These are phyloP conservation scores for Eulithis testata DNA, from an alignment of 2,888 invertebrate genomes.

Conservation along the genomic window DNA sequence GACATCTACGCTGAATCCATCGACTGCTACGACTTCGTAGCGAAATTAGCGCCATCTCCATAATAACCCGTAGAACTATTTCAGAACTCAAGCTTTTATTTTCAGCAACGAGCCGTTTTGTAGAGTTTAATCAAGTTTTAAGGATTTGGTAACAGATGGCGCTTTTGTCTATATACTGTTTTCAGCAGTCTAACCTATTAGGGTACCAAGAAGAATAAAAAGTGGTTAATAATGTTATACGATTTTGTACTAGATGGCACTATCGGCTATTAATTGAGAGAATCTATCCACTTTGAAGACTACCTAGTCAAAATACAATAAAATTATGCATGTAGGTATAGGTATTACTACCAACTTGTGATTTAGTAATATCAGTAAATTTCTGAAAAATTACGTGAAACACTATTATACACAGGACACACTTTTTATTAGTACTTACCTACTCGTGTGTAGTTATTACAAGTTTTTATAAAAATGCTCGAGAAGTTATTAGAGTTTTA, in stretches of 20 bases:
- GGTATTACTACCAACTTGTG: no score
- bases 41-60: slow-evolving; percentile 6
- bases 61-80: background rate
- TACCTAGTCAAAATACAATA: no score
- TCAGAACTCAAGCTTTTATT: background rate
- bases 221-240: background rate
- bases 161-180: background rate
- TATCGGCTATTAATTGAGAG: background rate
- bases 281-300: no score
- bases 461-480: no score
- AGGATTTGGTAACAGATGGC: slow-evolving; percentile 4
- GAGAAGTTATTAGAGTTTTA: no score
- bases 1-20: slow-evolving; percentile 5
- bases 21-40: slow-evolving; percentile 3
- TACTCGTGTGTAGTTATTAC: no score
- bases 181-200: background rate
- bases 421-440: no score
- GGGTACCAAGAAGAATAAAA: background rate
- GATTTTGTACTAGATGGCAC: background rate
- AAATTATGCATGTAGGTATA: no score
- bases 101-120: no score
- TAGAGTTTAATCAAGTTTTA: background rate
- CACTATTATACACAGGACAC: no score
- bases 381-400: no score
- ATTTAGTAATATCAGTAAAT: no score